Evolutionary conservation across 2,888 invertebrate genomes (phyloP), one percentile per base, ranked within the genome.

Genomic region (Calameuta pallipes): DNA sequence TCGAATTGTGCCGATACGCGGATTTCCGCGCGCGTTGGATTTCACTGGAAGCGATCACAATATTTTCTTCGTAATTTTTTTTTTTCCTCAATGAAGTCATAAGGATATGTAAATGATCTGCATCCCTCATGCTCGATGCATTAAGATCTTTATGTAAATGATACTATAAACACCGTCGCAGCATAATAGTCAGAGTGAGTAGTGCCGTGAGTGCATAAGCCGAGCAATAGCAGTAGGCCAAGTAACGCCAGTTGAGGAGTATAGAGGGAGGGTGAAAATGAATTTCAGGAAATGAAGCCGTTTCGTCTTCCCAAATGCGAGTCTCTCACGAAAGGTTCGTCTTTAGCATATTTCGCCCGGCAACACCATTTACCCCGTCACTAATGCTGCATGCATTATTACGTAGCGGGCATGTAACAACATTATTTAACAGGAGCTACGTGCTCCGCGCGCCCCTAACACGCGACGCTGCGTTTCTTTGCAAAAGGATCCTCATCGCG

Each of bases 271-370:
- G 79, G 81, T 80, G 79, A 80, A 82, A 86, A 84, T 85, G 80
- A 83, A 84, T 84, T 84, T 79, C 77, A 78, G 81, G 82, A 83
- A 84, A 85, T 84, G 82, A 86, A 84, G 84, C 78, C 84, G 80
- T 83, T 86, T 84, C 84, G 82, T 85, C 84, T 84, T 83, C 83
- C 23, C 80, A 79, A 82, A 86, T 80, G 84, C 80, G 81, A 81
- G 82, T 81, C 82, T 83, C 83, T 82, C 83, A 82, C 83, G 82
- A 79, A 80, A 80, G 76, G 79, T 76, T 79, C 79, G 78, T 33
- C 75, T 75, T 80, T 77, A 76, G 79, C 81, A 81, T 82, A 82
- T 81, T 82, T 82, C 78, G 76, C 78, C 73, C 36, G 77, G 74
- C 76, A 73, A 41, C 34, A 37, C 73, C 37, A 41, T 78, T 41